Conservation (phyloP, 2,797 vertebrate species). For the Phrynocephalus vlangalii region DNA sequence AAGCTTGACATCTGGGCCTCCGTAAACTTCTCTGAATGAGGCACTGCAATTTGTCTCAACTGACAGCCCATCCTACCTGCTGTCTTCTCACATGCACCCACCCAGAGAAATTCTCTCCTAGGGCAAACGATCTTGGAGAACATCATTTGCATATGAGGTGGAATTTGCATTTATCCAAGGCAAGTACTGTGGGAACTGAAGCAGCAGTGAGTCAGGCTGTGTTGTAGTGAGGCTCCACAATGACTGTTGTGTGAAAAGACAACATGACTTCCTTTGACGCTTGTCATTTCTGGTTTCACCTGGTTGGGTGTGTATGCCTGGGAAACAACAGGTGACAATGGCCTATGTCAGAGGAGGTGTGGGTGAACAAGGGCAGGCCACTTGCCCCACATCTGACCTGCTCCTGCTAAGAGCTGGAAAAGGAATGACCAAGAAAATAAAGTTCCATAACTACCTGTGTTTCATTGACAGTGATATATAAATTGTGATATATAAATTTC, state of each 20-base stretch:
- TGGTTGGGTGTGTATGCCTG: constrained; percentile 66
- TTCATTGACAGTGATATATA: background rate
- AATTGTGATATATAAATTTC: background rate
- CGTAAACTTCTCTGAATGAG: background rate
- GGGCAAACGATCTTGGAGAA: constrained; percentile 43
- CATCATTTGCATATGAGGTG: constrained; percentile 59
- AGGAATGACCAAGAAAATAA: background rate
- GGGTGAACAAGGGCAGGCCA: background rate
- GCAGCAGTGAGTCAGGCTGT: constrained; percentile 15
- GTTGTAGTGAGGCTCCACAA: background rate
- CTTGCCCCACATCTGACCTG: constrained; percentile 2
- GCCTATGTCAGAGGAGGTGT: background rate
- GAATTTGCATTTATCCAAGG: constrained; percentile 73
- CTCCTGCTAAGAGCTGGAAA: background rate
- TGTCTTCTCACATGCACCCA: background rate
- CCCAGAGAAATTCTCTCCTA: constrained; percentile 15
- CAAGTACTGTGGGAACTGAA: constrained; percentile 69
- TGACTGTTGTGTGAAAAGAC: constrained; percentile 71
- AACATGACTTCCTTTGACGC: constrained; percentile 66
- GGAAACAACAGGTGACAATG: constrained; percentile 42
- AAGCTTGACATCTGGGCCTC: background rate
- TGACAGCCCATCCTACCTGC: background rate
- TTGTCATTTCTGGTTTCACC: constrained; percentile 65
- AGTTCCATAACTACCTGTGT: background rate
- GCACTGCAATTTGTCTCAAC: background rate